These are phyloP conservation scores for Pelodytes ibericus DNA, from an alignment of 2,797 vertebrate genomes.

Conservation along the genomic window DNA sequence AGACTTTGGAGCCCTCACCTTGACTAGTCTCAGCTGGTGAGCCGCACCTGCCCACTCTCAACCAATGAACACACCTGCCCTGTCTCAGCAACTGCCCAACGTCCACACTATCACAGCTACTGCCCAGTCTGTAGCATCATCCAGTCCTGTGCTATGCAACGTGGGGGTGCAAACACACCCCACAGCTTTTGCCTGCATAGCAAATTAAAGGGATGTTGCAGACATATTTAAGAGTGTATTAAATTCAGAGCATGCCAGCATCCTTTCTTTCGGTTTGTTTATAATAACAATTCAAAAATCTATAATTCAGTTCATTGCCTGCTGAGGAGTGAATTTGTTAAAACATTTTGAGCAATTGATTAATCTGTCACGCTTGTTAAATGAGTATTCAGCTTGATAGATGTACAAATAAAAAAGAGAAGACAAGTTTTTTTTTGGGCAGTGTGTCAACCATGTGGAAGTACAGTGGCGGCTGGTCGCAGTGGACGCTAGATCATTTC, in stretches of 20 bases:
- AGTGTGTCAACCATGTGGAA: conserved; percentile 16
- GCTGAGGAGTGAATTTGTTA: conserved; percentile 21
- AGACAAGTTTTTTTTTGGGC: conserved; percentile 20
- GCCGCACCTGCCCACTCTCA: no score
- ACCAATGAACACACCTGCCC: no score
- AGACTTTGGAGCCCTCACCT: no score
- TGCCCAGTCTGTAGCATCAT: no score
- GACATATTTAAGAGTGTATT: neutral
- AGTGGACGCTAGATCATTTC: conserved; percentile 5
- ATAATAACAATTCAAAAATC: neutral
- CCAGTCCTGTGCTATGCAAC: no score
- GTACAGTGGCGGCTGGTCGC: neutral
- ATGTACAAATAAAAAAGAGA: conserved; percentile 30
- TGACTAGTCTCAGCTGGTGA: no score
- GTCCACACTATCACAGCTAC: no score
- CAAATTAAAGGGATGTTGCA: no score
- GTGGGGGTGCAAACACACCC: no score
- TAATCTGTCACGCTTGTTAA: conserved; percentile 46
- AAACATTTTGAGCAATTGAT: conserved; percentile 46
- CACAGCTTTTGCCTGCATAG: no score
- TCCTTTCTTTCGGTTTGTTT: neutral
- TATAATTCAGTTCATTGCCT: conserved; percentile 13
- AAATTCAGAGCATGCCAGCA: neutral
- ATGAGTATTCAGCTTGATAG: conserved; percentile 45
- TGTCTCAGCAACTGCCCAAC: no score